Percentiles rank a stretch among this genome's conserved stretches.
These are phyloP conservation scores for Archegozetes longisetosus DNA, from an alignment of 1,140 invertebrate genomes.

Conservation along the genomic window DNA sequence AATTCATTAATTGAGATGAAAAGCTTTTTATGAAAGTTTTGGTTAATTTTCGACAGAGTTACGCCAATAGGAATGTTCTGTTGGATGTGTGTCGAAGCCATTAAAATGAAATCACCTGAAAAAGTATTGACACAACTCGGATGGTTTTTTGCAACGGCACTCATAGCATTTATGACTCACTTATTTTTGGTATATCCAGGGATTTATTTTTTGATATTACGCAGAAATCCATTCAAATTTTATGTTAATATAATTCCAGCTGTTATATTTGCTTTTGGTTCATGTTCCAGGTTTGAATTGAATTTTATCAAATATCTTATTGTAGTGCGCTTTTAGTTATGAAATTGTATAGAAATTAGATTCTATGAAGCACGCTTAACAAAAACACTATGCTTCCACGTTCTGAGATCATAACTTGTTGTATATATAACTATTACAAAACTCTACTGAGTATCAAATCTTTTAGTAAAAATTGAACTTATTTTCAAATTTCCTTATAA, in stretches of 20 bases:
- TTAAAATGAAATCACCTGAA: conserved; percentile 56
- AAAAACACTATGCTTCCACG: too few relatives aligned
- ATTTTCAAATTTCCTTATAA: too few relatives aligned
- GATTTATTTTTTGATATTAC: conserved; percentile 64
- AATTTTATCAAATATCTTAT: too few relatives aligned
- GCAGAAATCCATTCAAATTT: conserved; percentile 73
- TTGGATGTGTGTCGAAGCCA: conserved; percentile 75
- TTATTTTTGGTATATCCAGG: conserved; percentile 65
- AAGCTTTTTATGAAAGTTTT: neutral
- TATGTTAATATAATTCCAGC: conserved; percentile 63
- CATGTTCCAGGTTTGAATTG: conserved; percentile 71
- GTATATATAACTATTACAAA: too few relatives aligned
- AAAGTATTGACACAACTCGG: conserved; percentile 63
- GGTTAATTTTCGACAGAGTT: conserved; percentile 36
- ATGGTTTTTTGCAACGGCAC: conserved; percentile 70
- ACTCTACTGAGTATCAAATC: too few relatives aligned
- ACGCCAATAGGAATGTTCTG: conserved; percentile 76
- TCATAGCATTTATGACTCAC: conserved; percentile 66
- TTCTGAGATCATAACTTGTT: too few relatives aligned
- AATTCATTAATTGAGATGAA: neutral
- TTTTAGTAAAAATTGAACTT: too few relatives aligned
- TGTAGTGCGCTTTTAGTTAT: too few relatives aligned
- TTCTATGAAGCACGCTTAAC: too few relatives aligned
- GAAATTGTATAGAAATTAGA: too few relatives aligned
- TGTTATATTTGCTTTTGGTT: conserved; percentile 75